phyloP scores from a whole-genome alignment of 2,797 vertebrate genomes.

The Astyanax mexicanus region DNA sequence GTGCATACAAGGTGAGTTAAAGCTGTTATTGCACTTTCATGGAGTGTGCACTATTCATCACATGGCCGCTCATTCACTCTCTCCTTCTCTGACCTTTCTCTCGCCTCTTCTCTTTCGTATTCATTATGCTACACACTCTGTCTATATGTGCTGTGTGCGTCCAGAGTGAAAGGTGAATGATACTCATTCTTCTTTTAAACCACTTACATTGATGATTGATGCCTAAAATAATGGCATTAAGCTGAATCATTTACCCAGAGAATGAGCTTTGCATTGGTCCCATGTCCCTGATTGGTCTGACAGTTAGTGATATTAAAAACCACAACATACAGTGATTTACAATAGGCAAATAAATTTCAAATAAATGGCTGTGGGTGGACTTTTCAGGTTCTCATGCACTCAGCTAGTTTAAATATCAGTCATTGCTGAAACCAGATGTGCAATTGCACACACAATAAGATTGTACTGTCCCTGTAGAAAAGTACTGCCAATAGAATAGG shows the following conservation, averaged over 20 bases:
- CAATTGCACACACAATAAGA: no score
- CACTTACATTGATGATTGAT: neutral
- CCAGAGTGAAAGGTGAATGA: neutral
- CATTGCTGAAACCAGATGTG: no score
- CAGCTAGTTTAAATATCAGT: no score
- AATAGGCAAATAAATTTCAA: neutral
- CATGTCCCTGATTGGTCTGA: neutral
- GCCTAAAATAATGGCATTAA: neutral
- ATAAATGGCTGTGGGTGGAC: neutral
- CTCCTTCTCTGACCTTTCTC: constrained; percentile 14
- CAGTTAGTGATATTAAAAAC: neutral
- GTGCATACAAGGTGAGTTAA: constrained; percentile 38
- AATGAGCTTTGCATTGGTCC: neutral
- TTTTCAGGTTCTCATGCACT: no score
- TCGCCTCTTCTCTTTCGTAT: neutral
- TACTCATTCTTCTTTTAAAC: neutral
- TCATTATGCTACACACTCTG: neutral
- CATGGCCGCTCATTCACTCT: constrained; percentile 11
- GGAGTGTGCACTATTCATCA: constrained; percentile 10
- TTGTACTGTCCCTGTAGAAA: no score
- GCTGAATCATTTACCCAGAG: neutral
- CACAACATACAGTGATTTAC: neutral
- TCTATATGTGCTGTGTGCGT: neutral
- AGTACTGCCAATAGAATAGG: no score
- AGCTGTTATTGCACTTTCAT: constrained; percentile 16